Conservation (phyloP, 2,888 invertebrate genomes). For the Habrosyne pyritoides region DNA sequence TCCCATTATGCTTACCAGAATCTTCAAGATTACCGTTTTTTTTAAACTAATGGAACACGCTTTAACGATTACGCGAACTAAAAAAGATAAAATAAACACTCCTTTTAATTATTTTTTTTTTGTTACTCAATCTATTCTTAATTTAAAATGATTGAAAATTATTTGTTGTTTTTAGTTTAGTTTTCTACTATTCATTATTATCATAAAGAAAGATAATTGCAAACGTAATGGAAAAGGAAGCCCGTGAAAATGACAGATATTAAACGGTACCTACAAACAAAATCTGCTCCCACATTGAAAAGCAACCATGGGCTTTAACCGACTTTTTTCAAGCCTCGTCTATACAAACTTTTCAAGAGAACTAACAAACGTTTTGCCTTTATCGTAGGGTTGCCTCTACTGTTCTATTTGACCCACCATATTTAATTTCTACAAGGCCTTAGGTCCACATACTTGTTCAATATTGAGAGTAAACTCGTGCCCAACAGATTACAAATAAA, state of each 20-base stretch:
- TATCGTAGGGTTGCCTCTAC: not conserved
- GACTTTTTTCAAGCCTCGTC: slow-evolving; percentile 12
- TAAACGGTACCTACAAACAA: slow-evolving; percentile 3
- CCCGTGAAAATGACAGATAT: not conserved
- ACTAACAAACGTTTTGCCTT: slow-evolving; percentile 16
- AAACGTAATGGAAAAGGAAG: not conserved
- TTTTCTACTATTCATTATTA: too few relatives aligned
- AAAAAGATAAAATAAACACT: too few relatives aligned
- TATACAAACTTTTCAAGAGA: slow-evolving; percentile 16
- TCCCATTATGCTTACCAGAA: too few relatives aligned
- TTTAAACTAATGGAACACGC: too few relatives aligned
- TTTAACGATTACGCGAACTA: too few relatives aligned
- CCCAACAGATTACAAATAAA: too few relatives aligned
- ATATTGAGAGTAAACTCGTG: too few relatives aligned
- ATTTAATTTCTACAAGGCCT: not conserved
- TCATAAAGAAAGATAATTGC: not conserved
- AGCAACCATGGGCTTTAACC: slow-evolving; percentile 10
- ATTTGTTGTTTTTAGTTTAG: too few relatives aligned
- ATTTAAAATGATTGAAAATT: too few relatives aligned
- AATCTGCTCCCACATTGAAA: not conserved
- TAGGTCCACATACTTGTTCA: not conserved
- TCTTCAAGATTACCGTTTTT: too few relatives aligned
- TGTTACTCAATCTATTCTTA: too few relatives aligned
- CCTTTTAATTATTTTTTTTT: too few relatives aligned
- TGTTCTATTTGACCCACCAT: not conserved